Conservation (phyloP, 1,140 invertebrate genomes). For the Chionoecetes opilio region DNA sequence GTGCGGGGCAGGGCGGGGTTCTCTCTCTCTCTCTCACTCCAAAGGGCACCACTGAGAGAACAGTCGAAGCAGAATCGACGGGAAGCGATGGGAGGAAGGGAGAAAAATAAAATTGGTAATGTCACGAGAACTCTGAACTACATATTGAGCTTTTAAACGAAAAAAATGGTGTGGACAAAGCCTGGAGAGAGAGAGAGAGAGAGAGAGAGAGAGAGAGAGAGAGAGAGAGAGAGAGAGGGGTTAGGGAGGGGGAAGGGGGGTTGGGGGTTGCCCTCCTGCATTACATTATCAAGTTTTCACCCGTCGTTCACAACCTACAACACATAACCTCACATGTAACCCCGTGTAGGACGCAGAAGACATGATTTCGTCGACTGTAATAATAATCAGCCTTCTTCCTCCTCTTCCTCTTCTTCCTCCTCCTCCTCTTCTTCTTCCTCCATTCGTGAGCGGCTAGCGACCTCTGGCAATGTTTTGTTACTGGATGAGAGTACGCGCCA, state of each 20-base stretch:
- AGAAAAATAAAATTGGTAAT: neutral
- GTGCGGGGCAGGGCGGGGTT: too few relatives aligned
- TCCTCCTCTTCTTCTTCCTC: neutral
- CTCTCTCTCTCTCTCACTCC: neutral
- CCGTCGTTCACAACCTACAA: neutral
- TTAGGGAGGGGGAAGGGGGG: slow-evolving; percentile 3
- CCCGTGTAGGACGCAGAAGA: neutral
- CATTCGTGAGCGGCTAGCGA: neutral
- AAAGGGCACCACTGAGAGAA: neutral
- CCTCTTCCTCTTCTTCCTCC: neutral
- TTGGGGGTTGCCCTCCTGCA: neutral
- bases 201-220: slow-evolving; percentile 25
- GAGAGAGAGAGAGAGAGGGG: neutral
- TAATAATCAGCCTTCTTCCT: neutral
- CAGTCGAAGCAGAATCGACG: neutral
- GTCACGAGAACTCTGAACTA: neutral
- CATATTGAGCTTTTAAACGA: slow-evolving; percentile 35
- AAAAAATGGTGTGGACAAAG: slow-evolving; percentile 56
- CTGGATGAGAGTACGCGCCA: slow-evolving; percentile 39
- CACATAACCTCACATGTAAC: slow-evolving; percentile 5
- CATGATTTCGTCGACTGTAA: slow-evolving; percentile 29
- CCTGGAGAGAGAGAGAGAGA: slow-evolving; percentile 37
- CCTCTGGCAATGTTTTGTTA: neutral
- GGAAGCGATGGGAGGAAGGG: neutral
- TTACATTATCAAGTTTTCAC: slow-evolving; percentile 31